Conservation (phyloP, 2,888 invertebrate genomes). For the Cacoxenus indagator region DNA sequence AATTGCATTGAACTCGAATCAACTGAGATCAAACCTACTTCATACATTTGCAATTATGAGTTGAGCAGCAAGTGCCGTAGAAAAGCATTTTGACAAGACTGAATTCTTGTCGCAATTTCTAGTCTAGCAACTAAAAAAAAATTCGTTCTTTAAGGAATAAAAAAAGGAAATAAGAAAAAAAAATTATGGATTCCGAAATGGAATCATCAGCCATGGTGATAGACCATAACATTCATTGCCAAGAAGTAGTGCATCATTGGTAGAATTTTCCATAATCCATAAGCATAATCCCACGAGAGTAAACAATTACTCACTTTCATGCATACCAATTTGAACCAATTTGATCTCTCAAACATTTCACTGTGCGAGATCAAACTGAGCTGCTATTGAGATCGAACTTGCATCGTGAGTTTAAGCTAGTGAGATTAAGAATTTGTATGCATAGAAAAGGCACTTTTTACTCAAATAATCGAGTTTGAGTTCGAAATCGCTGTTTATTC, state of each 20-base stretch:
- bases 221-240: constrained; percentile 18
- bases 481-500: background rate
- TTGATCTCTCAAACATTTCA: background rate
- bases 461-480: background rate
- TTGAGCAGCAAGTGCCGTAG: too few relatives aligned
- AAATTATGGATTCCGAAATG: background rate
- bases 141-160: background rate
- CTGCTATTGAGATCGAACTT: too few relatives aligned
- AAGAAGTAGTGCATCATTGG: constrained; percentile 29
- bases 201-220: background rate
- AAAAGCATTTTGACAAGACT: background rate
- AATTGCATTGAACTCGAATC: background rate
- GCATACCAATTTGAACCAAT: constrained; percentile 5
- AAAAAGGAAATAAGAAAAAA: background rate
- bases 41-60: too few relatives aligned
- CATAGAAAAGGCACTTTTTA: background rate
- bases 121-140: background rate
- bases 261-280: constrained; percentile 3
- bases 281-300: too few relatives aligned
- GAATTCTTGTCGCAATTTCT: background rate
- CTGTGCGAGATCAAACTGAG: background rate
- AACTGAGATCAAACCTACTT: too few relatives aligned
- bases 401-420: too few relatives aligned
- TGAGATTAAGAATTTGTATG: background rate
- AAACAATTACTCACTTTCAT: background rate